Conservation (phyloP, 2,888 invertebrate species). For the Drosophila meridiana region DNA sequence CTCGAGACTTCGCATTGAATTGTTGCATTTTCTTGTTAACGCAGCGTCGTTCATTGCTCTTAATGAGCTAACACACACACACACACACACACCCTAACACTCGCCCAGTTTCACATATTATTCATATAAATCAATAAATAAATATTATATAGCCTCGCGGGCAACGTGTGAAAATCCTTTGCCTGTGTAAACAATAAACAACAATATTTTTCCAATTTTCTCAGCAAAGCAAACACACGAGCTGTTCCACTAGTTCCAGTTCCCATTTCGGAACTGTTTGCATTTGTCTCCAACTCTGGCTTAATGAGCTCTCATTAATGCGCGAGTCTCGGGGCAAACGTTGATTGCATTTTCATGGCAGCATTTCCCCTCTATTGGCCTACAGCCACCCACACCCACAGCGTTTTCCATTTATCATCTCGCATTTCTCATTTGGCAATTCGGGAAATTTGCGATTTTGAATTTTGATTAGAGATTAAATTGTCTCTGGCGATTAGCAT, state of each 20-base stretch:
- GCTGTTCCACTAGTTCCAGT: constrained; percentile 5
- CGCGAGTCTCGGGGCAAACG: constrained; percentile 37
- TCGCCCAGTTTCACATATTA: constrained; percentile 36
- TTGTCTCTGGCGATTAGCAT: constrained; percentile 80
- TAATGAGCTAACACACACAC: constrained; percentile 58
- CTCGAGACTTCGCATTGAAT: constrained; percentile 31
- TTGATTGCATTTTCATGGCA: constrained; percentile 61
- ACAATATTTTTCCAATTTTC: constrained; percentile 65
- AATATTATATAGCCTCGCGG: constrained; percentile 50
- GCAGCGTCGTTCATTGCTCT: constrained; percentile 53
- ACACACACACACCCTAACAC: constrained; percentile 13
- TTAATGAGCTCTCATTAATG: constrained; percentile 63
- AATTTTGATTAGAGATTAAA: constrained; percentile 81
- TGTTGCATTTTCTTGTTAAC: constrained; percentile 71
- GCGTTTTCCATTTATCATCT: constrained; percentile 45
- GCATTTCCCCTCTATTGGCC: not conserved
- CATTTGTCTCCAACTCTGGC: constrained; percentile 29
- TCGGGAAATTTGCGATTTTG: constrained; percentile 77
- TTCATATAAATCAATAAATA: constrained; percentile 71
- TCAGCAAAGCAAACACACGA: constrained; percentile 53
- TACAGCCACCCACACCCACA: not conserved
- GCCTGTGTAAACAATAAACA: constrained; percentile 60
- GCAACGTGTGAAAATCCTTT: constrained; percentile 77
- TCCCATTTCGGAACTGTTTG: constrained; percentile 13
- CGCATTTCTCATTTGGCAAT: constrained; percentile 53